Evolutionary conservation across 1,140 invertebrate species (phyloP), one percentile per base, ranked within the genome.

Genomic region (Tyrophagus putrescentiae): DNA sequence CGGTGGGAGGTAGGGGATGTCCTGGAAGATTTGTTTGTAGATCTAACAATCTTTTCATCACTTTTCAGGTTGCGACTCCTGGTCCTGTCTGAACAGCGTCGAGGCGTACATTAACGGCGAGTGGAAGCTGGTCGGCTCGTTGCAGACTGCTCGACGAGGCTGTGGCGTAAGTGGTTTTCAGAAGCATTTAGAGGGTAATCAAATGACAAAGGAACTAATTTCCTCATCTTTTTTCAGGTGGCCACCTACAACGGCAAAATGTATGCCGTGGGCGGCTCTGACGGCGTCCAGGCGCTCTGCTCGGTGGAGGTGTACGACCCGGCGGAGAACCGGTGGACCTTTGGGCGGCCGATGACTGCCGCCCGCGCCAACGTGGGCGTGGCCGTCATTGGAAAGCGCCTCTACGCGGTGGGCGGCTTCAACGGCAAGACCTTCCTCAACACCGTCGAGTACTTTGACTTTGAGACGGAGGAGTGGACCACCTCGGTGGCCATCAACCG

Each of bases 381-480:
- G 25, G 80, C 79, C 9, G 81, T 81, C 53, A 78, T 85, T 45
- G 76, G 76, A 31, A 78, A 79, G 63, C 74, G 78, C 63, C 71
- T 86, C n/a, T 87, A 83, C 72, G 84, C 83, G 27, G 81, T 85
- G 39, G 84, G 84, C 18, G 84, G 83, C 56, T 87, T 82, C 71
- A 82, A 82, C 67, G 83, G 83, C 73, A 84, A 84, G 74, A 77
- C 76, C 60, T 89, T 89, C 73, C 73, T 89, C 25, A 83, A 84
- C 66, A 84, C 82, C n/a, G 80, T 87, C 52, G 85, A 89, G 74
- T 85, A 80, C 66, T 70, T 87, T 57, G 82, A 84, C 66, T 71
- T 74, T 34, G 76, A 79, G 33, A 79, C 78, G 50, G 79, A 82
- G 65, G 82, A 84, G 67, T 85, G 83, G 83, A 84, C 81, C 16